Base-by-base conservation (phyloP, 2,797 vertebrate genomes). In the Knipowitschia caucasica region DNA sequence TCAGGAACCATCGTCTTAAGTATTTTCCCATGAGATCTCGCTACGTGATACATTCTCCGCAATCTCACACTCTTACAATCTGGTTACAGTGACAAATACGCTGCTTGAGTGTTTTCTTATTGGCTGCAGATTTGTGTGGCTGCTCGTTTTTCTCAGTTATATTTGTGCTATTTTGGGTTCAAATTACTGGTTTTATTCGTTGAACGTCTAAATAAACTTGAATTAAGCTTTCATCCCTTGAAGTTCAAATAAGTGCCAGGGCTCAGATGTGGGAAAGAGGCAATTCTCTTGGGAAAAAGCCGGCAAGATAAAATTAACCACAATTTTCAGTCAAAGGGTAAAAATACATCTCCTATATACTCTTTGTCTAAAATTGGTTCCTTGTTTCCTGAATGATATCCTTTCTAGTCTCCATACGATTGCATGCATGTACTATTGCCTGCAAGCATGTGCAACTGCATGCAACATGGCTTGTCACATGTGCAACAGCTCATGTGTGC, bases 61-160 rank as follows among this genome's bases (percentile, higher is more conserved):
- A 54, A 51, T 35, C 21, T 59, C 52, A 70, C 53, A 27, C 44
- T 67, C 8, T 50, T 31, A 15, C 53, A 34, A 43, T 53, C 29
- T 38, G 36, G 53, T 50, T 53, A 18, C 58, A 70, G 33, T 65
- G 49, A 59, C 34, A 62, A 45, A 62, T 50, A 58, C 35, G 38
- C 43, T 54, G 47, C 57, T 55, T 59, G 26, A 57, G 23, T 30
- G 58, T 35, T 54, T 56, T 35, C 31, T 42, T 57, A 44, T 52
- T 65, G 60, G 65, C 60, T 50, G 49, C 44, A 51, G 51, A 60
- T 75, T 44, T 50, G 71, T 42, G 38, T 18, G 5, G 35, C 53
- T 71, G 68, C 46, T 81, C 30, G 38, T 77, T 78, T 80, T 33
- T 78, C 69, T 73, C 74, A 75, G 73, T 77, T 78, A 44, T 73